phyloP scores from a whole-genome alignment of 2,113 vertebrate species.

The Mus pahari region DNA sequence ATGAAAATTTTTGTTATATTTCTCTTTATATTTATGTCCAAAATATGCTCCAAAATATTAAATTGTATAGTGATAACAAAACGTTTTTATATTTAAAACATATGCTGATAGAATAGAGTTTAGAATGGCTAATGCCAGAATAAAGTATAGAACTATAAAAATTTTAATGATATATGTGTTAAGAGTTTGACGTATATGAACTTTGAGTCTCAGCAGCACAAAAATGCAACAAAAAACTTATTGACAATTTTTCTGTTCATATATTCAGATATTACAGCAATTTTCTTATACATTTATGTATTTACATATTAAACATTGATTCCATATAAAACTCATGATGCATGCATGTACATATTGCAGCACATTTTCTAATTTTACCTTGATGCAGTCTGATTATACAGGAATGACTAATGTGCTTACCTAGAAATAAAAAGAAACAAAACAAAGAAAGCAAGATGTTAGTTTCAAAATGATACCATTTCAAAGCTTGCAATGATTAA shows the following conservation, averaged over 20 bases:
- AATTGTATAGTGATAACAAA: background rate
- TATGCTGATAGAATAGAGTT: background rate
- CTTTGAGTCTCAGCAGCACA: background rate
- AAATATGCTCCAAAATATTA: background rate
- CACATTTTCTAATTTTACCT: conserved; percentile 85
- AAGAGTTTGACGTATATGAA: background rate
- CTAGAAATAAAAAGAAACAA: conserved; percentile 81
- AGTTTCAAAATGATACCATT: conserved; percentile 53
- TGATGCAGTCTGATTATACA: conserved; percentile 80
- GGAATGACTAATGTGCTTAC: conserved; percentile 87
- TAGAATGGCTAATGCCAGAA: background rate
- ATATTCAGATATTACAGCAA: background rate
- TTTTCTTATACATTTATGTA: background rate
- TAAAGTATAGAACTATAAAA: background rate
- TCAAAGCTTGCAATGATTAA: background rate
- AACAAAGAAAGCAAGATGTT: conserved; percentile 59
- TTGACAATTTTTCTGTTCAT: background rate
- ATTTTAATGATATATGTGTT: background rate
- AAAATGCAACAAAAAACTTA: background rate
- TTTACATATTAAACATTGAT: background rate
- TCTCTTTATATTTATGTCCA: background rate
- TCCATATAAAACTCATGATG: background rate
- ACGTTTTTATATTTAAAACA: background rate
- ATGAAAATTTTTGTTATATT: conserved; percentile 33
- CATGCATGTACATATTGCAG: background rate